Evolutionary conservation across 2,797 vertebrate genomes (phyloP).

Genomic region (Falco cherrug): DNA sequence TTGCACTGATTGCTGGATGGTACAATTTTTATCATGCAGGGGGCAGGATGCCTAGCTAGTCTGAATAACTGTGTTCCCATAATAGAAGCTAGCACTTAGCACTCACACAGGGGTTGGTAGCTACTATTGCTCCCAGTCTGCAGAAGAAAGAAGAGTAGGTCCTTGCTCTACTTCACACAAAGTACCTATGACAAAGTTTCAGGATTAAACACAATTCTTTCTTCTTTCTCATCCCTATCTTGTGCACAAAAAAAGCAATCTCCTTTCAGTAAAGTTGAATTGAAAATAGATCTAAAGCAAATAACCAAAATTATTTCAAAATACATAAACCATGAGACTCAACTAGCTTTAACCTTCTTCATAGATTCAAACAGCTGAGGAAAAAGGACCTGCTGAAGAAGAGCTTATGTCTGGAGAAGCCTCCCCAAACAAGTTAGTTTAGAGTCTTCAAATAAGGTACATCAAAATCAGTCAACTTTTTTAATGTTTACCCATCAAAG

Average conservation of each 20-base stretch:
- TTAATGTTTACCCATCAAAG: background rate
- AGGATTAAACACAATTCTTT: background rate
- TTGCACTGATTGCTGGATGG: accelerated
- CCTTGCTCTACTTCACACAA: background rate
- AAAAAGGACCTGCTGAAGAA: background rate
- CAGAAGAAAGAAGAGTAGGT: background rate
- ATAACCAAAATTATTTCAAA: background rate
- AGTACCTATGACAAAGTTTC: background rate
- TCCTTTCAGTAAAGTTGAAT: background rate
- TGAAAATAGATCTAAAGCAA: background rate
- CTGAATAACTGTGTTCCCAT: background rate
- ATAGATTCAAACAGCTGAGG: background rate
- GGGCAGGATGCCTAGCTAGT: background rate
- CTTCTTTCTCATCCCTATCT: background rate
- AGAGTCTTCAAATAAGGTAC: background rate
- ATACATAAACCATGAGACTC: background rate
- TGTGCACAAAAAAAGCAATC: background rate
- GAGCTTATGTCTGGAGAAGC: background rate
- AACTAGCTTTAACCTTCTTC: background rate
- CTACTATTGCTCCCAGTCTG: background rate
- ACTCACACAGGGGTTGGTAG: background rate
- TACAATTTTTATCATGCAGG: background rate
- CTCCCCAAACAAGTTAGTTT: background rate
- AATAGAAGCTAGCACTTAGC: background rate
- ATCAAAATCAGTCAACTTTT: background rate